Percentiles rank a stretch among this genome's conserved stretches.
Conservation (phyloP, 2,113 vertebrate genomes). For the Pteronura brasiliensis region DNA sequence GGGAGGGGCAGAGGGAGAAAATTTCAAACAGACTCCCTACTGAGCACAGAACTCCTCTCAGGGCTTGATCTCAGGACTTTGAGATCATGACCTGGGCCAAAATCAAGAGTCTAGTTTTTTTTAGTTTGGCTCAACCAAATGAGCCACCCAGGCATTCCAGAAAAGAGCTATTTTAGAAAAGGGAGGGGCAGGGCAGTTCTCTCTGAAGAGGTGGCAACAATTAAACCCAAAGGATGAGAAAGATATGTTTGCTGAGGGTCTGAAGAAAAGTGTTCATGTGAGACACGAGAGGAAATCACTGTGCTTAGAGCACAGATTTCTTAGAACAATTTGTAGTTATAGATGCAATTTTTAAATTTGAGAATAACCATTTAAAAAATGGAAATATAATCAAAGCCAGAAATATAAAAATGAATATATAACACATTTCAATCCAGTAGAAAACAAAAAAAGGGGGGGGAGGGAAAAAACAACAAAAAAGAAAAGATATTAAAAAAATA, state of each 20-base stretch:
- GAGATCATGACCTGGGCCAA: not conserved
- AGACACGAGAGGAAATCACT: not conserved
- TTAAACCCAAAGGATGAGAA: not conserved
- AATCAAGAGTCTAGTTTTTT: not conserved
- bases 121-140: not conserved
- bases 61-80: not conserved
- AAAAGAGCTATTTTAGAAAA: not conserved
- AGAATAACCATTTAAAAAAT: not conserved
- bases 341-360: not conserved
- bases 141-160: not conserved
- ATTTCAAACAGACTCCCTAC: not conserved
- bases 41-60: not conserved
- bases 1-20: not conserved
- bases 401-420: not conserved
- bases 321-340: not conserved
- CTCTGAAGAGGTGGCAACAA: not conserved
- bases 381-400: not conserved
- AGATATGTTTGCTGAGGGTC: not conserved
- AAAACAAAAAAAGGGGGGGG: not conserved
- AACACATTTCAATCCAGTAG: not conserved
- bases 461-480: not conserved
- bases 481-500: not conserved
- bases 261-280: not conserved
- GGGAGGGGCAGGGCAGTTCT: not conserved
- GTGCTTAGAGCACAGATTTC: not conserved